Evolutionary conservation across 2,797 vertebrate species (phyloP).

Genomic region (Glyptemys insculpta): DNA sequence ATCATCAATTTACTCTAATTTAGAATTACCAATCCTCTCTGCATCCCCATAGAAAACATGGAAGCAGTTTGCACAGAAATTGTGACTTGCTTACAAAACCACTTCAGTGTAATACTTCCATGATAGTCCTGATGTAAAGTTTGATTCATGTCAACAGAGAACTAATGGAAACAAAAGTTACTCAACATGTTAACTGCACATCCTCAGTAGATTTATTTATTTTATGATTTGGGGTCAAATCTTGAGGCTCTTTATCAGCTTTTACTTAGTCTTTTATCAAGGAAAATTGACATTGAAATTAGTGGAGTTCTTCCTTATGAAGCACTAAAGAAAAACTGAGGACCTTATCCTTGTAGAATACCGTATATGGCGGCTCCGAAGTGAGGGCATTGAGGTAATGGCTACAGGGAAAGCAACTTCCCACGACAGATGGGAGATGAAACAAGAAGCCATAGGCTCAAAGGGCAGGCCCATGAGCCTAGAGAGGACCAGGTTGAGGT

Average conservation of each 20-base stretch:
- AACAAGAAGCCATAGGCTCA: too few species aligned
- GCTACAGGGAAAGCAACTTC: too few species aligned
- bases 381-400: too few species aligned
- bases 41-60: neutral
- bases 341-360: too few species aligned
- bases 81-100: neutral
- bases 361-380: too few species aligned
- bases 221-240: neutral
- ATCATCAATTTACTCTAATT: neutral
- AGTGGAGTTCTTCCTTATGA: neutral
- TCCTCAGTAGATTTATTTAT: neutral
- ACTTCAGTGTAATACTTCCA: neutral
- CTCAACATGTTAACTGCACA: neutral
- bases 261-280: neutral
- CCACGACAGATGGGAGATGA: too few species aligned
- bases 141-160: neutral
- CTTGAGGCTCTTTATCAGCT: neutral
- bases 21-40: neutral
- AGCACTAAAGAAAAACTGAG: neutral
- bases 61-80: neutral
- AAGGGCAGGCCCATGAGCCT: too few species aligned
- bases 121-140: rapidly evolving
- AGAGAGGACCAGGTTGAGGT: too few species aligned
- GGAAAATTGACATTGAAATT: neutral
- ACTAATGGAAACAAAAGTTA: neutral